phyloP scores from a whole-genome alignment of 2,888 invertebrate species.

The Drosophila acutilabella region DNA sequence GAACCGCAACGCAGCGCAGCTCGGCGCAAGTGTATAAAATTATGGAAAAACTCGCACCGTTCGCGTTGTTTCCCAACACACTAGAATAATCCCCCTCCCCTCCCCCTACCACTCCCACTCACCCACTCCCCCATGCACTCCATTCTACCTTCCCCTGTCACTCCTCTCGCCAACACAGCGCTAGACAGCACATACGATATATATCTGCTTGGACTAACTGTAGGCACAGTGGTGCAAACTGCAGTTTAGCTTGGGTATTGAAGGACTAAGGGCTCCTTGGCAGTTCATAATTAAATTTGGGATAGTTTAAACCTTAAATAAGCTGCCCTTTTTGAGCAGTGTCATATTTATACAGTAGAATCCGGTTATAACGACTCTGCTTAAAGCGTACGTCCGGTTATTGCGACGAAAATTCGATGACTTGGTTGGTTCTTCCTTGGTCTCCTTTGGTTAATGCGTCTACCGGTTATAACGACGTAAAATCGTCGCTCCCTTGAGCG shows the following conservation, averaged over 20 bases:
- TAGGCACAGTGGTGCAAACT: conserved; percentile 2
- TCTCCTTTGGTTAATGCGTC: no score
- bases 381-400: no score
- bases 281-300: no score
- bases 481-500: no score
- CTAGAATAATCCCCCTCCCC: conserved; percentile 17
- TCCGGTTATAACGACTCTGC: no score
- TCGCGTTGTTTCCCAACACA: conserved; percentile 49
- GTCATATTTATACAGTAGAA: no score
- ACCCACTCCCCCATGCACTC: conserved; percentile 4
- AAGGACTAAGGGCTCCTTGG: neutral
- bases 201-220: conserved; percentile 18
- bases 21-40: conserved; percentile 80
- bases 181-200: conserved; percentile 19
- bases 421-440: no score
- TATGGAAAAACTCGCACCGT: conserved; percentile 77
- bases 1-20: conserved; percentile 66
- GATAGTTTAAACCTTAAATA: no score
- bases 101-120: neutral
- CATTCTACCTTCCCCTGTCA: neutral
- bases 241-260: neutral
- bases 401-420: no score
- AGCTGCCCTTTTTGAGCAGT: no score
- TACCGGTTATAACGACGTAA: no score
- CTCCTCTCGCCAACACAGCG: neutral